These are phyloP conservation scores for Helostoma temminkii DNA, from an alignment of 2,797 vertebrate species.

Conservation along the genomic window DNA sequence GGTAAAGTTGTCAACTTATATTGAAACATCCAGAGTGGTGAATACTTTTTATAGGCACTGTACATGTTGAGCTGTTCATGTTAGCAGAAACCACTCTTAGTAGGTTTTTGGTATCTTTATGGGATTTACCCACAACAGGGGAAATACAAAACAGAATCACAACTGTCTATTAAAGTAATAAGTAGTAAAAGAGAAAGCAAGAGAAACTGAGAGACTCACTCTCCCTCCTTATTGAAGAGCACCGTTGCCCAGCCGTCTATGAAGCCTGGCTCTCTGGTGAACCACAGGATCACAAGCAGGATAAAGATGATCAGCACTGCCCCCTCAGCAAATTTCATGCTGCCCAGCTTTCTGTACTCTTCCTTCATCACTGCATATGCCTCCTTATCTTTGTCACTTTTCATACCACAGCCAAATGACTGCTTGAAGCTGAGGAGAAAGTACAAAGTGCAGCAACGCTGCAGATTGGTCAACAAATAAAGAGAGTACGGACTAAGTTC, in stretches of 20 bases:
- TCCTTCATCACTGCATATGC: conserved; percentile 86
- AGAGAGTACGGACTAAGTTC: not conserved
- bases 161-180: not conserved
- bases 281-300: conserved; percentile 91
- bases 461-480: conserved; percentile 4
- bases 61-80: no score
- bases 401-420: conserved; percentile 86
- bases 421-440: conserved; percentile 84
- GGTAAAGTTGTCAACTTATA: no score
- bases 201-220: conserved; percentile 80
- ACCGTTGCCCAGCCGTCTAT: conserved; percentile 90
- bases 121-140: not conserved
- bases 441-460: not conserved
- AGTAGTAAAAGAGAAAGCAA: not conserved
- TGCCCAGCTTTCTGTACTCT: conserved; percentile 86
- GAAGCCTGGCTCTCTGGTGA: conserved; percentile 94
- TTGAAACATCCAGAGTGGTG: no score
- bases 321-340: conserved; percentile 88
- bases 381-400: conserved; percentile 66
- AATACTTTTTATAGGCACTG: no score
- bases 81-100: not conserved
- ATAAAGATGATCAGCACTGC: conserved; percentile 85
- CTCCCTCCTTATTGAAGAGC: conserved; percentile 76
- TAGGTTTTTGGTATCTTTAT: not conserved
- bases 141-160: not conserved